phyloP scores from a whole-genome alignment of 2,113 vertebrate species.

The Myotis brandtii region DNA sequence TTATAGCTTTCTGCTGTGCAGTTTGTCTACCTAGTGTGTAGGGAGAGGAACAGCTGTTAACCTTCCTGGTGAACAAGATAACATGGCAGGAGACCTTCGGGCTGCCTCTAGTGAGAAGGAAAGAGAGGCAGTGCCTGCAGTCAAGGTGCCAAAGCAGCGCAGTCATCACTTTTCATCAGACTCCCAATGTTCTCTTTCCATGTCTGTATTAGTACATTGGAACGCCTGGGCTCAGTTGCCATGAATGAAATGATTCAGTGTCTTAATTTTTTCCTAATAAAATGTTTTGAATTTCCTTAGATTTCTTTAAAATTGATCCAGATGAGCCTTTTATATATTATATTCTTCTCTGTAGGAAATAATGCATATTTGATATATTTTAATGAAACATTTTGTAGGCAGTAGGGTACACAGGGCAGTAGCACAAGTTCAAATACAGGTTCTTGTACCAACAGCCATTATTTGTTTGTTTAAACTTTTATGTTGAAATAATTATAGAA shows the following conservation, averaged over 20 bases:
- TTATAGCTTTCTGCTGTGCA: slow-evolving; percentile 51
- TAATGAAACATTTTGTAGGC: slow-evolving; percentile 5
- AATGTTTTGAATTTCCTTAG: not conserved
- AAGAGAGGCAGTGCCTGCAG: not conserved
- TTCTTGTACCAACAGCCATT: not conserved
- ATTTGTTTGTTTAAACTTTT: slow-evolving; percentile 48
- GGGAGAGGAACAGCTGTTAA: slow-evolving; percentile 51
- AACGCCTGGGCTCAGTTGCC: not conserved
- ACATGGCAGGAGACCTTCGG: not conserved
- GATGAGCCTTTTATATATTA: not conserved
- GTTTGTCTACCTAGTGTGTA: slow-evolving; percentile 45
- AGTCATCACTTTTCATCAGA: not conserved
- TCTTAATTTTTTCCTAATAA: slow-evolving; percentile 34
- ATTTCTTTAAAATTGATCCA: not conserved
- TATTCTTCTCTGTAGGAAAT: slow-evolving; percentile 29
- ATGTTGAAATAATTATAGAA: slow-evolving; percentile 44
- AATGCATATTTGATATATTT: slow-evolving; percentile 7
- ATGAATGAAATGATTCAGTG: slow-evolving; percentile 8
- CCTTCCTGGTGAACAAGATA: slow-evolving; percentile 29
- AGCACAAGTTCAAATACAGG: not conserved
- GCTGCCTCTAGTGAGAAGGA: not conserved
- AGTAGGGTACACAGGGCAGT: not conserved
- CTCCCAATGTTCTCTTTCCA: not conserved
- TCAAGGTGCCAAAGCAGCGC: not conserved
- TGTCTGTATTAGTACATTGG: not conserved